These are phyloP conservation scores for Perognathus longimembris DNA, from an alignment of 2,113 vertebrate genomes.

Conservation along the genomic window DNA sequence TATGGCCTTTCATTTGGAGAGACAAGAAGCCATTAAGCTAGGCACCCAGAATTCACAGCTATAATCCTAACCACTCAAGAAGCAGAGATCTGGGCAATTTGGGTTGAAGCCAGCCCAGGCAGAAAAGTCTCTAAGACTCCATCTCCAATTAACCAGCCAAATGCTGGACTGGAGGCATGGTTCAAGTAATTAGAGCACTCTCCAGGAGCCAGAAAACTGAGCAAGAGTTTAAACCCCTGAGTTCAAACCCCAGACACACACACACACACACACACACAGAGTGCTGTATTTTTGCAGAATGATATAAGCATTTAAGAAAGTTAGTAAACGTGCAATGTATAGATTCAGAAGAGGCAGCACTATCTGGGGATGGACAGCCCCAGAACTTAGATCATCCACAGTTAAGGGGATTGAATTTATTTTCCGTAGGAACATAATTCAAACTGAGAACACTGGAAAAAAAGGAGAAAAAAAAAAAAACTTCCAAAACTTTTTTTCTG, in stretches of 20 bases:
- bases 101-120: too few relatives aligned
- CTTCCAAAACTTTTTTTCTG: not conserved
- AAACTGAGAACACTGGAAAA: slow-evolving; percentile 6
- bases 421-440: slow-evolving; percentile 57
- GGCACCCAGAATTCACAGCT: too few relatives aligned
- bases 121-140: too few relatives aligned
- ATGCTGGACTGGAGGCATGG: too few relatives aligned
- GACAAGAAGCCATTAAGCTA: not conserved
- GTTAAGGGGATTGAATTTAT: not conserved
- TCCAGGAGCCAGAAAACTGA: too few relatives aligned
- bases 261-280: too few relatives aligned
- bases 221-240: too few relatives aligned
- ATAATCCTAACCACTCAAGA: too few relatives aligned
- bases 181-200: too few relatives aligned
- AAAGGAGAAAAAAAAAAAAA: not conserved
- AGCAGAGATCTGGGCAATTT: too few relatives aligned
- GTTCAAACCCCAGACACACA: too few relatives aligned
- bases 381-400: not conserved
- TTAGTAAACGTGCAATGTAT: not conserved
- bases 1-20: not conserved
- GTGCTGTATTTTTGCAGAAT: not conserved
- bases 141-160: too few relatives aligned
- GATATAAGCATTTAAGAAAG: not conserved
- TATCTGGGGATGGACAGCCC: not conserved
- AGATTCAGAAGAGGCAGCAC: not conserved